Percentiles rank a stretch among this genome's conserved stretches.
Conservation (phyloP, 2,113 vertebrate species). For the Zonotrichia leucophrys region DNA sequence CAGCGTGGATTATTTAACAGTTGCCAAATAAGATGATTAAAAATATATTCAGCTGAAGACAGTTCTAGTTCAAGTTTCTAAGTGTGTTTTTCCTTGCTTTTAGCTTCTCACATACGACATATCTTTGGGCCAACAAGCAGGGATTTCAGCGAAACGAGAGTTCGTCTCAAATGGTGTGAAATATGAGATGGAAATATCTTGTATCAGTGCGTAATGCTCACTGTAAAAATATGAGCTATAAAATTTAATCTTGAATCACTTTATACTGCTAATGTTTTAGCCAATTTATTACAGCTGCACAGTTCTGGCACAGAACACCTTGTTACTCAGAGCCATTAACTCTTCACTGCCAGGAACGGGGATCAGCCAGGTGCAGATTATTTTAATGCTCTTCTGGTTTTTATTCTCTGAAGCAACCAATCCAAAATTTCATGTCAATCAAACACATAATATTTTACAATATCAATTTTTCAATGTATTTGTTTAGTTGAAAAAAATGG, state of each 20-base stretch:
- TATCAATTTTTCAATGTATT: background rate
- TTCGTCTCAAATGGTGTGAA: background rate
- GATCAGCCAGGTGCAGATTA: background rate
- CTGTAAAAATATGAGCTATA: slow-evolving; percentile 43
- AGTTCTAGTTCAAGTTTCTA: slow-evolving; percentile 47
- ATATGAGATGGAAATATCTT: slow-evolving; percentile 44
- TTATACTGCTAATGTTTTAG: slow-evolving; percentile 47
- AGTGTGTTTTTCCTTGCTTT: slow-evolving; percentile 45
- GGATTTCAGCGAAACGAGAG: background rate
- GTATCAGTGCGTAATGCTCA: slow-evolving; percentile 1
- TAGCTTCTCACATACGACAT: background rate
- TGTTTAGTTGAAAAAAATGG: background rate
- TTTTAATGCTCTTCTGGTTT: background rate
- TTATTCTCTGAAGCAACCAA: background rate
- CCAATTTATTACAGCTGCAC: slow-evolving; percentile 39
- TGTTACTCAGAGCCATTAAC: slow-evolving; percentile 22
- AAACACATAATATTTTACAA: background rate
- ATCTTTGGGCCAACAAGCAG: slow-evolving; percentile 6
- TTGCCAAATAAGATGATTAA: slow-evolving; percentile 59
- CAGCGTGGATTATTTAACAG: slow-evolving; percentile 36
- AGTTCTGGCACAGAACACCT: slow-evolving; percentile 17
- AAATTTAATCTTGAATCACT: slow-evolving; percentile 55
- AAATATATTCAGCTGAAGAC: slow-evolving; percentile 46
- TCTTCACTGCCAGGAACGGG: background rate
- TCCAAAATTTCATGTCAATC: background rate